phyloP scores from a whole-genome alignment of 2,797 vertebrate genomes.

The Cetoscarus ocellatus region DNA sequence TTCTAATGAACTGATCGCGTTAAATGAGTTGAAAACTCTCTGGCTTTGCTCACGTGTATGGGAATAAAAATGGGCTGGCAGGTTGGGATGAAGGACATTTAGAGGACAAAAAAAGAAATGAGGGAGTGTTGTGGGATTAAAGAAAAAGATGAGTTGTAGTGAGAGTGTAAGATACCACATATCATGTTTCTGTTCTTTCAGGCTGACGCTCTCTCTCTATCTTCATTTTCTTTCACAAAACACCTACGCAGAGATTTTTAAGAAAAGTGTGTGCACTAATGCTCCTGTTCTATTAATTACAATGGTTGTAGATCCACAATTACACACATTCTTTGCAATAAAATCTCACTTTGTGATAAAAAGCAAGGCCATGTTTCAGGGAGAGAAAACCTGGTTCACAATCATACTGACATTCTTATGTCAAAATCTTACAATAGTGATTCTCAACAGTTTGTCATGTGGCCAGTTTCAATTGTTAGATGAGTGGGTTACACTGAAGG shows the following conservation, averaged over 20 bases:
- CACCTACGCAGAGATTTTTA: conserved; percentile 4
- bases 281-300: background rate
- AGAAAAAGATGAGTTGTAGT: background rate
- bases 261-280: conserved; percentile 6
- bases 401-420: background rate
- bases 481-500: no score
- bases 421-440: no score
- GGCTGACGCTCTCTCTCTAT: conserved; percentile 10
- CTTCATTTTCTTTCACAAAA: conserved; percentile 3
- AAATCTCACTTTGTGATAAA: conserved; percentile 1
- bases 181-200: conserved; percentile 29
- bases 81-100: conserved; percentile 51
- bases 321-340: conserved; percentile 7
- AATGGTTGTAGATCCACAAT: conserved; percentile 16
- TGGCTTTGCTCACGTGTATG: conserved; percentile 37
- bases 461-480: no score
- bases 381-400: background rate
- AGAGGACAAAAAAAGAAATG: conserved; percentile 46
- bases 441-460: no score
- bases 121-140: background rate
- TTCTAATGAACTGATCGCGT: conserved; percentile 83
- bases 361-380: background rate
- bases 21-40: conserved; percentile 75
- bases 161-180: conserved; percentile 4
- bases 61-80: conserved; percentile 3